These are phyloP conservation scores for Valencia hispanica DNA, from an alignment of 2,797 vertebrate genomes.

Conservation along the genomic window DNA sequence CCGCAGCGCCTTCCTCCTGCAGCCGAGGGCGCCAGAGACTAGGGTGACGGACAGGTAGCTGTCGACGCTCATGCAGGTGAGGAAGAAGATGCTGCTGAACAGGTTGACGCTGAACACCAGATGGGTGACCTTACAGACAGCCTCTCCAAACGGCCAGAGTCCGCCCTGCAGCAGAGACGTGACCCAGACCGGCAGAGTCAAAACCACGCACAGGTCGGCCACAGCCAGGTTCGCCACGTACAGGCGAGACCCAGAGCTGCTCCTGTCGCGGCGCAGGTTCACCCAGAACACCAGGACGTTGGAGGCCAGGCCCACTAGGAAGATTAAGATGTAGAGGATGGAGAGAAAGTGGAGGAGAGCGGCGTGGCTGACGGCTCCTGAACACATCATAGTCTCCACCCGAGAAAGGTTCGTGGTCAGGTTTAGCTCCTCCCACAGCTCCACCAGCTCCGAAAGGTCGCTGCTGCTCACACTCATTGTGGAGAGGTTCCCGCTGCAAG, in stretches of 20 bases:
- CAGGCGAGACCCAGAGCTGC: conserved; percentile 87
- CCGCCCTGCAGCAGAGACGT: conserved; percentile 88
- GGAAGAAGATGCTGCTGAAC: conserved; percentile 93
- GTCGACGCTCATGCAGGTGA: conserved; percentile 92
- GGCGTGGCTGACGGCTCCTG: conserved; percentile 75
- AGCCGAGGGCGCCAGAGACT: conserved; percentile 66
- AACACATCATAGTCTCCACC: conserved; percentile 84
- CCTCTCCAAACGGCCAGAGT: conserved; percentile 89
- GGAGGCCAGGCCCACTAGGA: conserved; percentile 87
- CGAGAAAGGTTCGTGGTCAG: conserved; percentile 80
- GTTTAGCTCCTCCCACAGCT: conserved; percentile 84
- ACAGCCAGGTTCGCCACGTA: conserved; percentile 76
- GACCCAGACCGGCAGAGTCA: conserved; percentile 91
- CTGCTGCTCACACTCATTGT: conserved; percentile 77
- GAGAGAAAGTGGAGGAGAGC: conserved; percentile 84
- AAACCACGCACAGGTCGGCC: background rate
- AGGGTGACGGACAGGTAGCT: conserved; percentile 85
- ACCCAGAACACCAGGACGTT: conserved; percentile 90
- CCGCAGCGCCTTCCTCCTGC: conserved; percentile 76
- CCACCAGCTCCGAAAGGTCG: conserved; percentile 83
- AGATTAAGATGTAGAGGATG: conserved; percentile 90
- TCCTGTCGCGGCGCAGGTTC: conserved; percentile 84
- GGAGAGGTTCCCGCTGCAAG: conserved; percentile 9
- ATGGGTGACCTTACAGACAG: conserved; percentile 88
- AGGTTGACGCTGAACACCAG: conserved; percentile 92